Conservation (phyloP, 2,113 vertebrate genomes). For the Thalassoma bifasciatum region DNA sequence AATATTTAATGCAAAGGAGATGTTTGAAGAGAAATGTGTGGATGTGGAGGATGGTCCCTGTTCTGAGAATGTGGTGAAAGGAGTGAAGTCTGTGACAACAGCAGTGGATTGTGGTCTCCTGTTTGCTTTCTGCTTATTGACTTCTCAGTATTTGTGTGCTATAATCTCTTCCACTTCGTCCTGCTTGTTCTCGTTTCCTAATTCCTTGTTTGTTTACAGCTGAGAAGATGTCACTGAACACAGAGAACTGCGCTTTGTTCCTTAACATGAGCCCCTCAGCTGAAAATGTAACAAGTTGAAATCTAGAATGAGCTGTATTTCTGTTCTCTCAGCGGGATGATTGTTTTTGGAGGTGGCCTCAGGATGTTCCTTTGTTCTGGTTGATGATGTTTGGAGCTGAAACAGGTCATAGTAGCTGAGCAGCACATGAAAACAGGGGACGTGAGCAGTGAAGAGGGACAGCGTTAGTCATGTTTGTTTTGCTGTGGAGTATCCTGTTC, state of each 20-base stretch:
- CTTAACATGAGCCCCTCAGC: not conserved
- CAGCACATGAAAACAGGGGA: slow-evolving; percentile 42
- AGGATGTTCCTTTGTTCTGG: slow-evolving; percentile 20
- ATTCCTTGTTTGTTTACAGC: slow-evolving; percentile 7
- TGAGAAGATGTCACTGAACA: not conserved
- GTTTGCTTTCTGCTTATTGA: slow-evolving; percentile 24
- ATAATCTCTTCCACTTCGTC: slow-evolving; percentile 10
- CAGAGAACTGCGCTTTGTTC: not conserved
- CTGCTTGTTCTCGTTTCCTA: slow-evolving; percentile 8
- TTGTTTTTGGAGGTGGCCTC: slow-evolving; percentile 18
- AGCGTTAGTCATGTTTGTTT: slow-evolving; percentile 14
- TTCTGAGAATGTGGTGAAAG: slow-evolving; percentile 5
- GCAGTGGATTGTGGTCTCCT: slow-evolving; percentile 27
- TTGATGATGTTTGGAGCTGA: slow-evolving; percentile 30
- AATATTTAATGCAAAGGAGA: not conserved
- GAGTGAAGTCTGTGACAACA: not conserved
- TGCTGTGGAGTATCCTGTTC: slow-evolving; percentile 5
- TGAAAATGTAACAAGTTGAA: slow-evolving; percentile 10
- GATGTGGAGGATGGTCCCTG: not conserved
- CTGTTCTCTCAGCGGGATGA: slow-evolving; percentile 15
- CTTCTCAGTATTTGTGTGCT: slow-evolving; percentile 26
- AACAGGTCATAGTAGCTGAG: slow-evolving; percentile 42
- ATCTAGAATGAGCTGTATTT: slow-evolving; percentile 14
- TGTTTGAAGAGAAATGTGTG: not conserved
- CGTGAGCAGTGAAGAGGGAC: slow-evolving; percentile 30